These are phyloP conservation scores for Caenorhabditis latens DNA, from an alignment of 1,140 invertebrate genomes.

Conservation along the genomic window DNA sequence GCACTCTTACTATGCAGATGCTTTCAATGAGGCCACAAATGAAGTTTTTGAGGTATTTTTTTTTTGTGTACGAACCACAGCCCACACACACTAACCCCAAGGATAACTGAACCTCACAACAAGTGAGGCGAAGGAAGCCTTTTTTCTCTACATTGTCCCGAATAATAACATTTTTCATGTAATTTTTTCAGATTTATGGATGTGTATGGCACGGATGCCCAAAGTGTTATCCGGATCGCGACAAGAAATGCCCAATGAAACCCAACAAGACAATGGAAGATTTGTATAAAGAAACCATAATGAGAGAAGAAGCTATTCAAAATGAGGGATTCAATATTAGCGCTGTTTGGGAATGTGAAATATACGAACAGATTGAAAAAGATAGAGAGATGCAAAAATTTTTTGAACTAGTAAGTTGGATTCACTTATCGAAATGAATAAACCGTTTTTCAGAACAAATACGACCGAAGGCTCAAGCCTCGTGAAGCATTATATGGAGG, in stretches of 20 bases:
- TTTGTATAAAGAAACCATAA: not conserved
- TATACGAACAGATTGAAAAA: not conserved
- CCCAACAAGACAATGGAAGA: not conserved
- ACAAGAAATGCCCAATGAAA: not conserved
- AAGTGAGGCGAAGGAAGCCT: too few species aligned
- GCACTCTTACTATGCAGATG: not conserved
- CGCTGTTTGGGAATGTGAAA: not conserved
- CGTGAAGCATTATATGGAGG: slow-evolving; percentile 2
- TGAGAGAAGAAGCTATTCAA: not conserved
- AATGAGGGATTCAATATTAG: not conserved
- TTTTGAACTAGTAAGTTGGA: not conserved
- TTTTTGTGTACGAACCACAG: not conserved
- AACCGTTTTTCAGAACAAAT: not conserved
- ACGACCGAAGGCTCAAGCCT: not conserved
- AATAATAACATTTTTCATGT: not conserved
- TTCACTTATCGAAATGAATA: not conserved
- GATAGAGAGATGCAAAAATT: not conserved
- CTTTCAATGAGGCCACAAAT: not conserved
- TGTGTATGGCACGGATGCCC: not conserved
- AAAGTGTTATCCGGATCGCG: not conserved
- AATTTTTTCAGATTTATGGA: not conserved
- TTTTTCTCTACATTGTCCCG: too few species aligned
- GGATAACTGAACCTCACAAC: too few species aligned
- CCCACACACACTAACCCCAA: too few species aligned
- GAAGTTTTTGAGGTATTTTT: slow-evolving; percentile 1